Conservation (phyloP, 2,888 invertebrate genomes). For the Oscheius sp. region DNA sequence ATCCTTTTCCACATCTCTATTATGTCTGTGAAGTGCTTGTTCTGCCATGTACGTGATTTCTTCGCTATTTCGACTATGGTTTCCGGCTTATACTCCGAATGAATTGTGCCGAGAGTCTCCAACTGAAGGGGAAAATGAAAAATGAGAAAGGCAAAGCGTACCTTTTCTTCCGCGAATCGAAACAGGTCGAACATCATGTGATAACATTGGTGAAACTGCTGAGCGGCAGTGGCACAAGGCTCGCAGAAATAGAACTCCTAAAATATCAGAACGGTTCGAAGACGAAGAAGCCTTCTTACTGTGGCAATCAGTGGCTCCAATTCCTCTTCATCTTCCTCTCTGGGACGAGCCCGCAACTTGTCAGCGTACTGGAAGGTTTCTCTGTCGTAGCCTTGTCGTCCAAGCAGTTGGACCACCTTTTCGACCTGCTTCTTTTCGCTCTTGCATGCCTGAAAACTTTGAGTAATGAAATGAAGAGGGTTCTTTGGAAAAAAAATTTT, state of each 20-base stretch:
- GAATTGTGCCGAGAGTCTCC: constrained; percentile 46
- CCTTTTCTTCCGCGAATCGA: constrained; percentile 48
- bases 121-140: constrained; percentile 36
- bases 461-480: too few relatives aligned
- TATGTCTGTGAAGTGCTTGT: constrained; percentile 28
- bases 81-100: constrained; percentile 44
- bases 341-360: background rate
- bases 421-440: constrained; percentile 37
- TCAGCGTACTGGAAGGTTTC: constrained; percentile 31
- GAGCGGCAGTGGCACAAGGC: constrained; percentile 43
- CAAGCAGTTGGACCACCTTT: constrained; percentile 45
- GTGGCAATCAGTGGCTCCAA: constrained; percentile 15
- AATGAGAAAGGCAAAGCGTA: constrained; percentile 1
- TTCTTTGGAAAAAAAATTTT: too few relatives aligned
- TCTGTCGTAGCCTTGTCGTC: constrained; percentile 37
- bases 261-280: background rate
- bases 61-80: constrained; percentile 47
- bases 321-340: constrained; percentile 17
- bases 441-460: constrained; percentile 45
- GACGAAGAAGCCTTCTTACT: background rate
- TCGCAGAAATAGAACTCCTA: constrained; percentile 51
- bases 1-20: constrained; percentile 38
- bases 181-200: constrained; percentile 48
- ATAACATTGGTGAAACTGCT: constrained; percentile 43
- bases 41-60: constrained; percentile 40